These are phyloP conservation scores for Ganaspis brasiliensis DNA, from an alignment of 2,888 invertebrate genomes.

Conservation along the genomic window DNA sequence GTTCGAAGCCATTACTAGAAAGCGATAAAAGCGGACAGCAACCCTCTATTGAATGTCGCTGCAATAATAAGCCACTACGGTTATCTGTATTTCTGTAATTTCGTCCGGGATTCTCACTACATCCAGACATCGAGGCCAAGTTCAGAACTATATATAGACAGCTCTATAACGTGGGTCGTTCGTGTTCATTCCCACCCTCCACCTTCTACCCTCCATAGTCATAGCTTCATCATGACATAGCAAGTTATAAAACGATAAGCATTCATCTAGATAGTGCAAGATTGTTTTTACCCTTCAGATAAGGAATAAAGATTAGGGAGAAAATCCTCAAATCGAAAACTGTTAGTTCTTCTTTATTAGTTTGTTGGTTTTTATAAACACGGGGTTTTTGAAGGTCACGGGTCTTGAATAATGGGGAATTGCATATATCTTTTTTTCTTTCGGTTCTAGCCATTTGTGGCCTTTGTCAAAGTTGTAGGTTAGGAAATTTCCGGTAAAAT, in stretches of 20 bases:
- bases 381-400: too few species aligned
- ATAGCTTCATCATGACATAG: conserved; percentile 41
- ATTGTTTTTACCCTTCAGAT: too few species aligned
- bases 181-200: conserved; percentile 66
- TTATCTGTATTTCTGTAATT: conserved; percentile 79
- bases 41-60: conserved; percentile 76
- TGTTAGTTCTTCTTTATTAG: too few species aligned
- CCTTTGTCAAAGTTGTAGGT: too few species aligned
- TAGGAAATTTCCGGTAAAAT: too few species aligned
- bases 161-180: conserved; percentile 63
- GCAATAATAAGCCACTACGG: conserved; percentile 78
- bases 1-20: neutral
- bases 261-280: neutral
- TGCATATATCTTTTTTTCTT: too few species aligned
- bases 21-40: conserved; percentile 58
- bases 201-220: conserved; percentile 57
- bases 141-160: conserved; percentile 75
- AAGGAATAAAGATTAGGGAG: too few species aligned
- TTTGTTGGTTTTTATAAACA: too few species aligned
- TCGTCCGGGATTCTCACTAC: conserved; percentile 77
- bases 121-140: conserved; percentile 80
- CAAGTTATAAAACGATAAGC: conserved; percentile 3
- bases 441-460: too few species aligned
- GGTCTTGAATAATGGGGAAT: too few species aligned
- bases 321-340: too few species aligned